Conservation (phyloP, 2,113 vertebrate genomes). For the Crocuta crocuta region DNA sequence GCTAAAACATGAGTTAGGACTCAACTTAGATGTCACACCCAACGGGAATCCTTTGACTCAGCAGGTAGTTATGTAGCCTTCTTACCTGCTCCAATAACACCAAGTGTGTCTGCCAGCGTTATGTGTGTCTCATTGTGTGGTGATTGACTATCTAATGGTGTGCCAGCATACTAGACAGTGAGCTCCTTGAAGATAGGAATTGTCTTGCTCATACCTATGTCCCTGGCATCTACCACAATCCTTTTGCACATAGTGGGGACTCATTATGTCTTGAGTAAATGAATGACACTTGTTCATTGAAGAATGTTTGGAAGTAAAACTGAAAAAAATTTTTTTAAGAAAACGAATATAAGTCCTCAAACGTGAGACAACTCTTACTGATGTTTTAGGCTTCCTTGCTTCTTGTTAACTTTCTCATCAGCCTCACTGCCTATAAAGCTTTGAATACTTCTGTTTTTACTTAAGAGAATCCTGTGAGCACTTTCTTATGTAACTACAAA, state of each 20-base stretch:
- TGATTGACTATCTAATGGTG: background rate
- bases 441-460: background rate
- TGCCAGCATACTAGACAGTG: background rate
- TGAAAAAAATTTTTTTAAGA: background rate
- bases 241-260: background rate
- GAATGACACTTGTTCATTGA: background rate
- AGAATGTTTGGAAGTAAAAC: background rate
- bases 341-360: background rate
- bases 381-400: background rate
- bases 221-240: background rate
- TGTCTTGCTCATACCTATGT: background rate
- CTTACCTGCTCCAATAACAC: background rate
- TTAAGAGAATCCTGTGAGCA: background rate
- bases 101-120: no score
- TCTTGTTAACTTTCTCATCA: background rate
- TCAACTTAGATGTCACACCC: background rate
- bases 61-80: background rate
- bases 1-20: background rate
- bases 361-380: background rate
- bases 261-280: background rate
- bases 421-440: background rate
- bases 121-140: fast-evolving
- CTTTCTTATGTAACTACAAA: background rate
- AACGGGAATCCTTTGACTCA: background rate
- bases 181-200: background rate